phyloP scores from a whole-genome alignment of 92 coral and sea anemone species.

The Zoanthus sociatus region DNA sequence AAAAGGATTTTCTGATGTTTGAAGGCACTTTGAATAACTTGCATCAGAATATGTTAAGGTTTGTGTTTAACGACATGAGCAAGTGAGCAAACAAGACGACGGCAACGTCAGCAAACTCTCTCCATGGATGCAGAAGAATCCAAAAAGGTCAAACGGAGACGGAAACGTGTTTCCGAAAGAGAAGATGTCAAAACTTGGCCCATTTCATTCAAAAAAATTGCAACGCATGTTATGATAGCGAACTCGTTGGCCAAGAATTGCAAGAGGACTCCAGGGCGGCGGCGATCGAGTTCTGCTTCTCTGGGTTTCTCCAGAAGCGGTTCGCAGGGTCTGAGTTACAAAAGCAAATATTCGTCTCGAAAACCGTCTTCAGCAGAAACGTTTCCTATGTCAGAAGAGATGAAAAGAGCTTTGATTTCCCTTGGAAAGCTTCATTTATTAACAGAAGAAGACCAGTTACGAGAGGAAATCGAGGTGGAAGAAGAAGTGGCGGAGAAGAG shows the following conservation, averaged over 20 bases:
- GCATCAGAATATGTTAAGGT: neutral
- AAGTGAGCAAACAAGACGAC: conserved; percentile 15
- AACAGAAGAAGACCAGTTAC: conserved; percentile 38
- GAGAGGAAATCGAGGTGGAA: neutral
- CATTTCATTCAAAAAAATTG: conserved; percentile 14
- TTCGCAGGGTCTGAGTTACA: neutral
- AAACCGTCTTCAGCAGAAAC: conserved; percentile 36
- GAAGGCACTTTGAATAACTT: conserved; percentile 2
- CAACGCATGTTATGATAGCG: conserved; percentile 42
- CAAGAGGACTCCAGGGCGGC: conserved; percentile 9
- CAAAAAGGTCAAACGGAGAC: neutral
- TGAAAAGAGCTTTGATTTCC: conserved; percentile 31
- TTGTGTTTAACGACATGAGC: conserved; percentile 15
- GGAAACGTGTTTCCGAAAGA: neutral
- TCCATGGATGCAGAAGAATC: conserved; percentile 10
- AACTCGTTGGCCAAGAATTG: conserved; percentile 18
- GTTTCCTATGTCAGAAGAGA: conserved; percentile 48
- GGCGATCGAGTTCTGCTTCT: neutral
- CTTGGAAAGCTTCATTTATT: conserved; percentile 36
- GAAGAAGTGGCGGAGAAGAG: neutral
- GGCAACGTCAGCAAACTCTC: neutral
- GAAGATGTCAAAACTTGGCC: neutral
- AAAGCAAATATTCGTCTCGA: neutral
- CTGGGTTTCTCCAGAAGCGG: neutral
- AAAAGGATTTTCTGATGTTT: conserved; percentile 9